Evolutionary conservation across 2,888 invertebrate genomes (phyloP).

Genomic region (Magallana nippona): DNA sequence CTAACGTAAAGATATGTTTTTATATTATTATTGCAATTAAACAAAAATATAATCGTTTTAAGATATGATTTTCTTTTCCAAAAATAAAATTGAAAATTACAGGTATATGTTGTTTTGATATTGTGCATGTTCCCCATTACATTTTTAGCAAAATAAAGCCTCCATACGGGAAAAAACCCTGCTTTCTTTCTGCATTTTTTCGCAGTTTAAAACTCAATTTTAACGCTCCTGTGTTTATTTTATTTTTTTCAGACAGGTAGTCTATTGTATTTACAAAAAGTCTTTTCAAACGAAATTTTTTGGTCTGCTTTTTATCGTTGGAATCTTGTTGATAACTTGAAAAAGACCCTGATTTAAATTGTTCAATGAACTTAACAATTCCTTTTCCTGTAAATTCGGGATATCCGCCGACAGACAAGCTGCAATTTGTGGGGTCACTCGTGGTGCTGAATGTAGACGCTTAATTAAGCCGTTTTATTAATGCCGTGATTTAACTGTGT

Average conservation of each 20-base stretch:
- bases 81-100: too few relatives aligned
- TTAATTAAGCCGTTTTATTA: conserved; percentile 23
- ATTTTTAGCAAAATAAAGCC: too few relatives aligned
- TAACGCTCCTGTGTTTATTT: background rate
- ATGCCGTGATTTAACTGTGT: conserved; percentile 24
- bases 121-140: too few relatives aligned
- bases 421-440: conserved; percentile 24
- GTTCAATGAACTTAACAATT: conserved; percentile 23
- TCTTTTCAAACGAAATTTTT: conserved; percentile 12
- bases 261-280: conserved; percentile 25
- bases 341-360: conserved; percentile 27
- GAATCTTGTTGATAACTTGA: conserved; percentile 27
- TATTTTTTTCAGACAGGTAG: conserved; percentile 4
- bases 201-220: background rate
- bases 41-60: too few relatives aligned
- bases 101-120: too few relatives aligned
- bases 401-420: conserved; percentile 18
- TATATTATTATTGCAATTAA: too few relatives aligned
- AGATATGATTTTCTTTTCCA: too few relatives aligned
- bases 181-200: background rate
- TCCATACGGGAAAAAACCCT: too few relatives aligned
- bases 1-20: too few relatives aligned
- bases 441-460: background rate
- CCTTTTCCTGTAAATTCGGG: conserved; percentile 18
- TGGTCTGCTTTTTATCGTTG: background rate